Base-by-base conservation (phyloP, 2,797 vertebrate species). In the Salmo trutta region DNA sequence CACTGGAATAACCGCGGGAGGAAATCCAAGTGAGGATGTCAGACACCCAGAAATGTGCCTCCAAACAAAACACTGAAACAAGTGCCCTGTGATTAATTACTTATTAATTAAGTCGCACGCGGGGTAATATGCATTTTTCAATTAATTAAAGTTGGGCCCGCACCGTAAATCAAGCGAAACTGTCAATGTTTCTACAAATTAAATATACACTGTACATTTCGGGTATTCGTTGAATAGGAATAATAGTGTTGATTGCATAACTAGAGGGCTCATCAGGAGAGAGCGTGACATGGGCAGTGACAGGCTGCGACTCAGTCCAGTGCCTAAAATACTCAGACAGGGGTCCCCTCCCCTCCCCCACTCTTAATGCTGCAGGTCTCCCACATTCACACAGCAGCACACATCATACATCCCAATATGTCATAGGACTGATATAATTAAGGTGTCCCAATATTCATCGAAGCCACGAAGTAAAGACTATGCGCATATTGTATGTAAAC, bases 111-210 rank as follows among this genome's bases (percentile, higher is more conserved):
- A 93, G 92, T 92, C 12, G 21, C 59, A 24, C 90, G 91, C 85
- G 33, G 88, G 90, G 88, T 91, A 93, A 94, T 90, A 90, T 91
- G 88, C 92, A 92, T 91, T 93, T 90, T 93, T 91, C 91, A 92
- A 91, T 92, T 93, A 93, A 93, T 94, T 94, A 94, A 93, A 90
- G 89, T 88, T 90, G 83, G 91, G 88, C 87, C 88, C 87, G 93
- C 91, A 66, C 89, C 87, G 92, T 92, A 92, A 93, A 93, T 93
- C 92, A 93, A 92, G 92, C 89, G 77, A 90, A 92, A 93, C 92
- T 91, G 89, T 91, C 90, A 91, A 87, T 90, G 90, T 91, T 93
- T 91, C 86, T 14, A 86, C 86, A 90, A 92, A 93, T 93, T 91
- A 93, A 93, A 93, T 88, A 93, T 93, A 93, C 92, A 93, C 41